Evolutionary conservation across 2,113 vertebrate genomes (phyloP).

Genomic region (Sinocyclocheilus grahami): DNA sequence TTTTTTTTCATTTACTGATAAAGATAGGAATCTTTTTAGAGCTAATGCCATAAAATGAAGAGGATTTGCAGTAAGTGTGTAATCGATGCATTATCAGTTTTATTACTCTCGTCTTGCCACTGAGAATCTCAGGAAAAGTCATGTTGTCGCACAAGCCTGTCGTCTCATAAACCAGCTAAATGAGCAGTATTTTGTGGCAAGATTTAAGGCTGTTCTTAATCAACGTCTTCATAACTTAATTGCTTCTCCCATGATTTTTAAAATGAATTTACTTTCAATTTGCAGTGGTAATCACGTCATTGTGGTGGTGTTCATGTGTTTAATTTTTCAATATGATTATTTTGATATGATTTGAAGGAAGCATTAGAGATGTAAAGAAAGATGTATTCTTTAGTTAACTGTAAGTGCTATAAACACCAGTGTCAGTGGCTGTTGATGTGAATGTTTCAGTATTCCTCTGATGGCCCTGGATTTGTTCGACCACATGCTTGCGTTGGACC

Average conservation of each 20-base stretch:
- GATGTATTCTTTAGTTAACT: not conserved
- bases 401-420: not conserved
- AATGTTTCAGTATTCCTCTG: constrained; percentile 82
- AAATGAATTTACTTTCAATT: not conserved
- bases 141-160: not conserved
- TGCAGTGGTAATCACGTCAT: not conserved
- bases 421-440: not conserved
- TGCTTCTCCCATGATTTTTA: not conserved
- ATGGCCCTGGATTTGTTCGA: constrained; percentile 94
- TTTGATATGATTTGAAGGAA: no score
- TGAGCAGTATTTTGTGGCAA: not conserved
- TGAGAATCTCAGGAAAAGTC: not conserved
- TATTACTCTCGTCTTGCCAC: not conserved
- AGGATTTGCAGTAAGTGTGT: not conserved
- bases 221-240: not conserved
- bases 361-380: not conserved
- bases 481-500: constrained; percentile 97
- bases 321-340: not conserved
- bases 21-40: not conserved
- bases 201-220: not conserved
- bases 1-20: not conserved
- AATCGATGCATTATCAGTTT: not conserved
- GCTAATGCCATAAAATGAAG: not conserved
- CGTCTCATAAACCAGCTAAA: not conserved
- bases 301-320: not conserved